Evolutionary conservation across 2,888 invertebrate species (phyloP), one percentile per base, ranked within the genome.

Genomic region (Trypoxylon attenuatum): DNA sequence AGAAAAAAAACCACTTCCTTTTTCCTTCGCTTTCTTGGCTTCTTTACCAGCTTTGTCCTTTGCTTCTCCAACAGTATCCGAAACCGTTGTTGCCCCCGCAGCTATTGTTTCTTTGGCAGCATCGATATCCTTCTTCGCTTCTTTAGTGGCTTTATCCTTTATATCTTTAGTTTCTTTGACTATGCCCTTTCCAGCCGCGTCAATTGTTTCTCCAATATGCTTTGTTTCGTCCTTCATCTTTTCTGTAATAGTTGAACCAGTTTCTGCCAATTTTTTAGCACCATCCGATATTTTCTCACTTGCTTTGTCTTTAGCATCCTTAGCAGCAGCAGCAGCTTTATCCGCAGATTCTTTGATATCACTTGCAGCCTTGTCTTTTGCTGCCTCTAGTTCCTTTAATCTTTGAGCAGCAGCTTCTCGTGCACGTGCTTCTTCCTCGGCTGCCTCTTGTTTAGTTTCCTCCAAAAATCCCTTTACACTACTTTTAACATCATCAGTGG

Each of bases 381-480:
- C 33, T 0, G 33, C 6, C 29, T 41, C 23, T 1, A 47, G 4
- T 10, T 78, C 71, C 58, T 78, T 73, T 5, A 76, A 57, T 8
- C 76, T 74, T 0, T 73, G 76, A 0, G 52, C 55, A 1, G 69
- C 63, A 8, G 77, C 79, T 6, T 90, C 89, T 0, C 85, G 89
- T 87, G 41, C 88, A 88, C 80, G 89, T 5, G 42, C 41, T 18
- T 71, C 39, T 41, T 64, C 71, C 5, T 45, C 8, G 0, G 8
- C 45, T 2, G 71, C 76, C 50, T 79, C 75, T 10, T 62, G 86
- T 53, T 88, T 87, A 0, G 89, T 87, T 69, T 90, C 79, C 69
- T 88, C 89, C 5, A 89, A 82, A 0, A 89, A 89, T 8, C 89
- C 88, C 87, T 80, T 88, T 0, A 71, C 70, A 1, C 80, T 80